Evolutionary conservation across 2,888 invertebrate genomes (phyloP).

Genomic region (Drosophila neonasuta): DNA sequence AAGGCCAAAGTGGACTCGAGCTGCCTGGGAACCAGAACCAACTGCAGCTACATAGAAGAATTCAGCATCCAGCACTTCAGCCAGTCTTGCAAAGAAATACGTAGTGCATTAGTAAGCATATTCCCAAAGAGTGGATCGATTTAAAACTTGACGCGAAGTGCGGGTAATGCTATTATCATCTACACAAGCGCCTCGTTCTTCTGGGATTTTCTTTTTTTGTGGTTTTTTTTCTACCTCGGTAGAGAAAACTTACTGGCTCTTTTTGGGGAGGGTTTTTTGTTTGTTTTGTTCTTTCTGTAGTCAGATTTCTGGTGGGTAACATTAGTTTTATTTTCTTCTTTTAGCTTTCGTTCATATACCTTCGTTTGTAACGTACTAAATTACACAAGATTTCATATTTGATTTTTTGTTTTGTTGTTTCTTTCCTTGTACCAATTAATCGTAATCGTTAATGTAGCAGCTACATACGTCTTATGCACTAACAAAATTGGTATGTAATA

Average conservation of each 20-base stretch:
- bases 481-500: constrained; percentile 54
- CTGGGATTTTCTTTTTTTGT: constrained; percentile 5
- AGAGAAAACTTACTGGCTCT: constrained; percentile 28
- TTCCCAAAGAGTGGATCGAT: constrained; percentile 26
- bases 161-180: constrained; percentile 42
- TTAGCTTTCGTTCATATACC: constrained; percentile 39
- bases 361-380: constrained; percentile 50
- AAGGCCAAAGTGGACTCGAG: constrained; percentile 38
- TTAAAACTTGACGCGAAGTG: constrained; percentile 39
- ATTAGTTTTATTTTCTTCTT: constrained; percentile 62
- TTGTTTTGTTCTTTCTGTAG: constrained; percentile 37
- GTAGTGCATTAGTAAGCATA: constrained; percentile 66
- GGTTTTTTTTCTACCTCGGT: constrained; percentile 33
- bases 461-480: constrained; percentile 62
- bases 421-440: constrained; percentile 38
- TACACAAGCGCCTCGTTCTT: constrained; percentile 37
- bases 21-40: constrained; percentile 29
- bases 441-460: constrained; percentile 44
- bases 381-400: constrained; percentile 51
- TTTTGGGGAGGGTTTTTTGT: background rate
- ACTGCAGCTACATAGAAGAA: constrained; percentile 22
- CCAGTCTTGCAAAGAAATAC: constrained; percentile 76
- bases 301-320: constrained; percentile 66
- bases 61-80: constrained; percentile 61
- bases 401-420: constrained; percentile 24